Base-by-base conservation (phyloP, 2,888 invertebrate genomes). In the Podabrus alpinus region DNA sequence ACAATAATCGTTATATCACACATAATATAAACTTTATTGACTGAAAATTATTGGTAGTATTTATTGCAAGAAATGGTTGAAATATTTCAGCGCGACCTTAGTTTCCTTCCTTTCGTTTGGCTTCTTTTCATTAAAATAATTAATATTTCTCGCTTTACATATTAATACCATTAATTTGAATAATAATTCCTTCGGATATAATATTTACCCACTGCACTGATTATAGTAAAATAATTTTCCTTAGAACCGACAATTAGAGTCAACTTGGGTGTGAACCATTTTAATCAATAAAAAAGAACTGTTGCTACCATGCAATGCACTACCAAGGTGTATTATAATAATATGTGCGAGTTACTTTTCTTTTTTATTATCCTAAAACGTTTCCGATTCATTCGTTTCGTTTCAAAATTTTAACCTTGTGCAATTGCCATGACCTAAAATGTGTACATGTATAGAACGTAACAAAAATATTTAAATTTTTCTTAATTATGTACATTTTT, bases 351-450 rank as follows among this genome's bases (percentile, higher is more conserved):
- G 69, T 21, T 69, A 59, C 15, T 19, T 15, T 15, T 59, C 16
- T 21, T 29, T 59, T 59, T 69, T 59, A 15, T 60, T 24, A 25
- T n/a, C 25, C 62, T 59, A 70, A 69, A 70, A 17, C 62, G 61
- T 61, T 70, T 24, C 59, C 59, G 60, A 62, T 24, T 61, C 62
- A 29, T 60, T 15, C 59, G 60, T 60, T 70, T 19, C 60, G 24
- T 70, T 64, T 19, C 15, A 15, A 64, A 64, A 19, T 29, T 45
- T 7, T 64, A 64, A 64, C 70, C 70, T 70, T 70, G 70, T 70
- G 25, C 64, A 29, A 3, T 64, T 70, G 62, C 62, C 64, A 45
- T 70, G 70, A 70, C 70, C 62, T 45, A 64, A 70, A 64, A 64
- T 62, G 3, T 69, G 19, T 19, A 62, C 16, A 5, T 11, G 61